Conservation (phyloP, 2,797 vertebrate species). For the Lacerta agilis region DNA sequence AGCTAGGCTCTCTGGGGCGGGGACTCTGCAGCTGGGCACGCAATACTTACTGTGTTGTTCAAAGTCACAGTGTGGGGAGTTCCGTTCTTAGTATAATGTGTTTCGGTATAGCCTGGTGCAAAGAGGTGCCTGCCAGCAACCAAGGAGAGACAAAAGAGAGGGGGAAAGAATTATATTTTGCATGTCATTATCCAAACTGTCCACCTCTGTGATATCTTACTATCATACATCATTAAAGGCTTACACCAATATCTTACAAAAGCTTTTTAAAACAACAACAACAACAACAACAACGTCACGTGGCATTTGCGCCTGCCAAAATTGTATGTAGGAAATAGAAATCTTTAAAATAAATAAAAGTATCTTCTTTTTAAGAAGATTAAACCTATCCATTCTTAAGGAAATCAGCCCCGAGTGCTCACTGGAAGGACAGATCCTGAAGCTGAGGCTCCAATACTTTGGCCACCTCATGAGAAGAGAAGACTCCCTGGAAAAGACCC, state of each 20-base stretch:
- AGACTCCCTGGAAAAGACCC: too few relatives aligned
- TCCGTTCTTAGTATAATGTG: slow-evolving; percentile 85
- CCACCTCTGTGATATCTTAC: background rate
- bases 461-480: too few relatives aligned
- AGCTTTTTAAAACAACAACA: too few relatives aligned
- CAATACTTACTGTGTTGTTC: slow-evolving; percentile 81
- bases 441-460: too few relatives aligned
- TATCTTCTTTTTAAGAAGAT: too few relatives aligned
- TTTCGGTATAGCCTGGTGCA: slow-evolving; percentile 90
- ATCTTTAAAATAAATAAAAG: background rate
- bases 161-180: background rate
- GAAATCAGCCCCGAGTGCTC: too few relatives aligned
- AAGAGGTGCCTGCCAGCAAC: slow-evolving; percentile 85
- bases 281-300: too few relatives aligned
- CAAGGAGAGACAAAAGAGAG: background rate
- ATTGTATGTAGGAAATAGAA: background rate
- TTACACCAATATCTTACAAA: background rate
- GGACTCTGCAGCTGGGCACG: background rate
- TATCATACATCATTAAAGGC: background rate
- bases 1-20: too few relatives aligned
- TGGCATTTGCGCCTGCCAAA: background rate
- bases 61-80: slow-evolving; percentile 77
- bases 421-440: too few relatives aligned
- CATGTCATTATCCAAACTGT: background rate
- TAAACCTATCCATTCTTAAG: too few relatives aligned